A percentile compares a stretch with the other conserved stretches of the same genome.
Conservation (phyloP, 2,888 invertebrate genomes). For the Drosophila antonietae region DNA sequence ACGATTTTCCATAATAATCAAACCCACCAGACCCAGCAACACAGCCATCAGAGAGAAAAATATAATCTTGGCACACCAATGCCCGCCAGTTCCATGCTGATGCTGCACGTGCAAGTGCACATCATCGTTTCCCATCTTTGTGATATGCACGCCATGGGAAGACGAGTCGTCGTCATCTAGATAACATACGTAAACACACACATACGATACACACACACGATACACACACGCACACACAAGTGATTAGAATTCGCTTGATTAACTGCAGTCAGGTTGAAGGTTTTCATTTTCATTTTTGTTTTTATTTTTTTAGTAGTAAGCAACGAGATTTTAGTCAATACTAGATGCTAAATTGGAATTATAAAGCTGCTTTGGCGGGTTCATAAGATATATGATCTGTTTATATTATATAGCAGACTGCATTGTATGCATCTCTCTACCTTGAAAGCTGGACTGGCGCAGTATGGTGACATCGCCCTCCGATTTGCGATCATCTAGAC, state of each 20-base stretch:
- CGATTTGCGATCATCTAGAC: slow-evolving; percentile 84
- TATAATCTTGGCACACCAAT: slow-evolving; percentile 93
- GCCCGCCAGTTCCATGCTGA: slow-evolving; percentile 91
- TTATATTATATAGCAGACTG: background rate
- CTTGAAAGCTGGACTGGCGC: slow-evolving; percentile 83
- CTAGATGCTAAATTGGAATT: slow-evolving; percentile 21
- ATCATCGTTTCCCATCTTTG: slow-evolving; percentile 87
- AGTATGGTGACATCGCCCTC: slow-evolving; percentile 83
- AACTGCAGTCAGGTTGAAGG: slow-evolving; percentile 4
- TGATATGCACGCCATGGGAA: slow-evolving; percentile 84
- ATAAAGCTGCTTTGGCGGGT: slow-evolving; percentile 1
- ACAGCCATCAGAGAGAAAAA: slow-evolving; percentile 91
- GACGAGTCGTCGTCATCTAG: slow-evolving; percentile 83
- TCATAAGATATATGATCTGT: slow-evolving; percentile 6
- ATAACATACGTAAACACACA: slow-evolving; percentile 5
- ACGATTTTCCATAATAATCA: slow-evolving; percentile 92
- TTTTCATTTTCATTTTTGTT: background rate
- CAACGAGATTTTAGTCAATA: slow-evolving; percentile 22
- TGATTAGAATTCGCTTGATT: slow-evolving; percentile 56
- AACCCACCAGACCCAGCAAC: slow-evolving; percentile 89
- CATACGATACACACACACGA: slow-evolving; percentile 11
- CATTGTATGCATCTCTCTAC: slow-evolving; percentile 58
- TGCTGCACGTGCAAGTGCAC: slow-evolving; percentile 91
- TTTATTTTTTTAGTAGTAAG: slow-evolving; percentile 25
- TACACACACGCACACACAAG: slow-evolving; percentile 23